These are phyloP conservation scores for Siphamia tubifer DNA, from an alignment of 2,113 vertebrate species.

Conservation along the genomic window DNA sequence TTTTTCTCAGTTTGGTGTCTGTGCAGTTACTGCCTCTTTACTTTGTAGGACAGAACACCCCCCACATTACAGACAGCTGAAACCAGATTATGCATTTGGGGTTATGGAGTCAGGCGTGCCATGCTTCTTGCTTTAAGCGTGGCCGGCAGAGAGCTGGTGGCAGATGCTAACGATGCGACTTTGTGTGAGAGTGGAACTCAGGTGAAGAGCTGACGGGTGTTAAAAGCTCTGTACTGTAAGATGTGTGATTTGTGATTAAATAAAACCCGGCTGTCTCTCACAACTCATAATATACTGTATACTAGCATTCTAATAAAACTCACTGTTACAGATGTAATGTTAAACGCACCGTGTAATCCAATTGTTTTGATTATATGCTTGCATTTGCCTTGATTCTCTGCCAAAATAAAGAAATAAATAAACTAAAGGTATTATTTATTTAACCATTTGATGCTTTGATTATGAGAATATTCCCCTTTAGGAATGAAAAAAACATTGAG, in stretches of 20 bases:
- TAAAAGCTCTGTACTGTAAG: background rate
- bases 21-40: too few species aligned
- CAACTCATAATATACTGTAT: background rate
- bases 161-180: constrained; percentile 27
- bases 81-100: constrained; percentile 49
- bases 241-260: constrained; percentile 3
- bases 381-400: background rate
- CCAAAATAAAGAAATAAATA: too few species aligned
- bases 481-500: too few species aligned
- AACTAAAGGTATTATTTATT: too few species aligned
- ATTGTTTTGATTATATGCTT: background rate
- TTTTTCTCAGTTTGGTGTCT: too few species aligned
- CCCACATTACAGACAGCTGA: constrained; percentile 31
- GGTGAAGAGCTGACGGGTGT: background rate
- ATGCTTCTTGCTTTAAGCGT: constrained; percentile 28
- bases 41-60: too few species aligned
- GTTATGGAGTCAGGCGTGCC: constrained; percentile 55
- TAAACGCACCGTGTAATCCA: background rate
- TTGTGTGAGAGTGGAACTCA: background rate
- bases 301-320: background rate
- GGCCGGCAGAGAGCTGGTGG: background rate
- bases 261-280: too few species aligned
- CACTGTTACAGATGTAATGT: too few species aligned
- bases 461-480: too few species aligned
- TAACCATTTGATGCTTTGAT: too few species aligned